phyloP scores from a whole-genome alignment of 1,140 invertebrate species.

The Caenorhabditis elegans region DNA sequence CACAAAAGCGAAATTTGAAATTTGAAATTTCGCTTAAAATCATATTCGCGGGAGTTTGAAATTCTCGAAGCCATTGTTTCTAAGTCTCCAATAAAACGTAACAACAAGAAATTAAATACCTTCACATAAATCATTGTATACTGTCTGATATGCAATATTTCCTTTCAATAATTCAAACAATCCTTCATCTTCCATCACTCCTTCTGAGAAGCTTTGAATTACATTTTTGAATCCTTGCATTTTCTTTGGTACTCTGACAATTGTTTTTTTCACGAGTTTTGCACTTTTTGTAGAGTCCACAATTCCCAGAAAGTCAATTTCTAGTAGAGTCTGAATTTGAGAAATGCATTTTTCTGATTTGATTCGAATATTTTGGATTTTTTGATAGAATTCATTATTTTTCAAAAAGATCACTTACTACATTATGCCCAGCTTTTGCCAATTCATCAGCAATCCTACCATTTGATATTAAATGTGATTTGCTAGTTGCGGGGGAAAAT shows the following conservation, averaged over 20 bases:
- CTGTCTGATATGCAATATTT: background rate
- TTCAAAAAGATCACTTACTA: background rate
- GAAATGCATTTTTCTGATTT: background rate
- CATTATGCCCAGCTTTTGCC: background rate
- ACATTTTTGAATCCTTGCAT: background rate
- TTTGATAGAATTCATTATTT: too few species aligned
- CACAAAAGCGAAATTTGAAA: too few species aligned
- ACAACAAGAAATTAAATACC: background rate
- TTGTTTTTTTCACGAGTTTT: background rate
- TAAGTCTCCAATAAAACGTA: too few species aligned
- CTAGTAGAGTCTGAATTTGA: background rate
- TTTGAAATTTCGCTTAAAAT: too few species aligned
- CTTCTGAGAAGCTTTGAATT: background rate
- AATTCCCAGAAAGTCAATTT: background rate
- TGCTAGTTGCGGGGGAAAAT: background rate
- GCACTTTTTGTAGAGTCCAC: background rate
- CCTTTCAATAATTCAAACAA: background rate
- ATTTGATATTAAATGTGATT: background rate
- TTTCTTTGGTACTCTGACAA: background rate
- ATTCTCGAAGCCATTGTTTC: too few species aligned
- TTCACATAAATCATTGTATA: background rate
- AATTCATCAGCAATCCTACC: background rate
- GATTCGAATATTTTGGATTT: too few species aligned
- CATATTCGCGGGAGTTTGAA: too few species aligned
- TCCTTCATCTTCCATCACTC: background rate